A percentile compares a stretch with the other conserved stretches of the same genome.
These are phyloP conservation scores for Malurus cyaneus DNA, from an alignment of 2,113 vertebrate species.

Conservation along the genomic window DNA sequence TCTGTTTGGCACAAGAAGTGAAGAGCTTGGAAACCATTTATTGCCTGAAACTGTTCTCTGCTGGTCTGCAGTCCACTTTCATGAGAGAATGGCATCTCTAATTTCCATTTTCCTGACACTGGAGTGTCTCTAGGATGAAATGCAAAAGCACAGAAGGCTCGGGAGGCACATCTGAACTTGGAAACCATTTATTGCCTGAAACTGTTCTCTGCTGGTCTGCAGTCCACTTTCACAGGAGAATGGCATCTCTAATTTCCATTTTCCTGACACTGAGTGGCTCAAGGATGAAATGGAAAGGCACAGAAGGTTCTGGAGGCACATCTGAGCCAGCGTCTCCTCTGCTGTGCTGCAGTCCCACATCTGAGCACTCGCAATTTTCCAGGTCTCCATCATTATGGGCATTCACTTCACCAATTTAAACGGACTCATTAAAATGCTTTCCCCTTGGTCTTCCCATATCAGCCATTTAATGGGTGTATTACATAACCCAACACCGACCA, in stretches of 20 bases:
- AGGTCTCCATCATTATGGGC: background rate
- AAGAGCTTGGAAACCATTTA: background rate
- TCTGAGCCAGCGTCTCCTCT: background rate
- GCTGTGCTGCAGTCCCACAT: background rate
- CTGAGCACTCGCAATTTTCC: background rate
- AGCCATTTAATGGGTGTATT: conserved; percentile 1
- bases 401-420: conserved; percentile 27
- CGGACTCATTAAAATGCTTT: background rate
- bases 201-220: background rate
- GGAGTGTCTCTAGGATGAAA: background rate
- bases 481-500: background rate
- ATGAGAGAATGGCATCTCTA: background rate
- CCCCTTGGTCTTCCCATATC: background rate
- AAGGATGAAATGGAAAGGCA: background rate
- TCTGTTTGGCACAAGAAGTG: background rate
- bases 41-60: background rate
- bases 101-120: background rate
- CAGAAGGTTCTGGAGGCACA: background rate
- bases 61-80: background rate
- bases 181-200: background rate
- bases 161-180: background rate
- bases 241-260: background rate
- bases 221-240: background rate
- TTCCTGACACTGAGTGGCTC: background rate
- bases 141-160: background rate